Evolutionary conservation across 2,113 vertebrate genomes (phyloP), one percentile per base, ranked within the genome.

Genomic region (Xerus inauris): DNA sequence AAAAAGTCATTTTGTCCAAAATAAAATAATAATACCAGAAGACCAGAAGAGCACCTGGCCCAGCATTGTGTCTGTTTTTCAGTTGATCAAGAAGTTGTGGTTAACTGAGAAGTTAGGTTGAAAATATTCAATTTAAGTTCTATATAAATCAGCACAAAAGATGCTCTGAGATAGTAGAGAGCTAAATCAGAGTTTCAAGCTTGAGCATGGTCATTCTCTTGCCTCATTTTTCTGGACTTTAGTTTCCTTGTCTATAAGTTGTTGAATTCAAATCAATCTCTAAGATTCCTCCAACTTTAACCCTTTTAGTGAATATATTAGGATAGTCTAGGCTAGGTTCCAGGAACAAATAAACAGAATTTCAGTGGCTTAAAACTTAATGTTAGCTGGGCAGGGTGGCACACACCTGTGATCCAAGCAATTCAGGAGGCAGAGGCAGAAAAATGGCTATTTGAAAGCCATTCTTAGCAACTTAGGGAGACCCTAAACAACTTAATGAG

Each of bases 281-380:
- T 54, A 67, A 67, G 65, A 26, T 73, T 92, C 54, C 83, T 57
- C 45, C 72, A 65, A 67, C 65, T 85, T 87, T 79, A 69, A 93
- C 42, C 65, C 30, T 82, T 82, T 89, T 77, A 89, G 45, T 64
- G 75, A 57, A 38, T 83, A 35, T 54, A 32, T 77, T 76, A 81
- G 19, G 32, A 85, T 67, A 38, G n/a, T 72, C 30, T 72, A 91
- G 45, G 20, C 69, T 72, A 47, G 51, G 64, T 9, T 42, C 11
- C 35, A 94, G 49, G 83, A 95, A 83, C 81, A 89, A 76, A 94
- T 30, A 45, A 76, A 54, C 26, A 87, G 76, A 87, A 45, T 83
- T 47, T 67, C 59, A 79, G 40, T 75, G 69, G 19, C 59, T 87
- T 82, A 86, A 95, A 87, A 64, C 47, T 87, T 87, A 35, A 87